These are phyloP conservation scores for Cydia fagiglandana DNA, from an alignment of 1,140 invertebrate genomes.

Conservation along the genomic window DNA sequence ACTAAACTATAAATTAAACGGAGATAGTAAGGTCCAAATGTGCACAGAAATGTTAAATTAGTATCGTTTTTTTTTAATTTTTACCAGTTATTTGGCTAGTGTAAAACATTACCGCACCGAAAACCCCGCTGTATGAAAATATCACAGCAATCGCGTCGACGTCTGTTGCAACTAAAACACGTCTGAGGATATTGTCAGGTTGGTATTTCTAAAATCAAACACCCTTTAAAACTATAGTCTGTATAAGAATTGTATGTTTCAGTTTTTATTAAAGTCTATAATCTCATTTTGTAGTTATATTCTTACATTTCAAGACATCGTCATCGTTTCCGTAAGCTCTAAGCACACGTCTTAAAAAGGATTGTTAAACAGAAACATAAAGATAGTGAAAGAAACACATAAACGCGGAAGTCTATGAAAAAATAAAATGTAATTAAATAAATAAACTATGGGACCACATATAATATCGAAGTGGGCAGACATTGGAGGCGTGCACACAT, in stretches of 20 bases:
- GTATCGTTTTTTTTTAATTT: too few species aligned
- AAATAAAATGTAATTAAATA: constrained; percentile 57
- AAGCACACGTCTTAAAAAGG: constrained; percentile 38
- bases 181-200: constrained; percentile 32
- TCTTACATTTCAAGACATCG: constrained; percentile 20
- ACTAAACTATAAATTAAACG: too few species aligned
- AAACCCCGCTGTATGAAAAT: too few species aligned
- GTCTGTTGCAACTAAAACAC: background rate
- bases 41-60: too few species aligned
- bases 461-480: constrained; percentile 75
- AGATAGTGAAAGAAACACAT: constrained; percentile 62
- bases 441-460: constrained; percentile 73
- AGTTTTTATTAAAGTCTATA: constrained; percentile 25
- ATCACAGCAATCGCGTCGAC: constrained; percentile 5
- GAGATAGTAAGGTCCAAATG: too few species aligned
- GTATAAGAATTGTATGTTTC: constrained; percentile 50
- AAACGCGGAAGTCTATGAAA: constrained; percentile 62
- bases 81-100: too few species aligned
- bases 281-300: background rate
- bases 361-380: constrained; percentile 48
- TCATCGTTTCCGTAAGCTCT: constrained; percentile 40
- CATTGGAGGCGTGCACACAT: constrained; percentile 74
- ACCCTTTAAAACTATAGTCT: constrained; percentile 49
- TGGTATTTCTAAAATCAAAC: constrained; percentile 43
- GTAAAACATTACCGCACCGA: too few species aligned